phyloP scores from a whole-genome alignment of 1,140 invertebrate genomes.

The Drosophila persimilis region DNA sequence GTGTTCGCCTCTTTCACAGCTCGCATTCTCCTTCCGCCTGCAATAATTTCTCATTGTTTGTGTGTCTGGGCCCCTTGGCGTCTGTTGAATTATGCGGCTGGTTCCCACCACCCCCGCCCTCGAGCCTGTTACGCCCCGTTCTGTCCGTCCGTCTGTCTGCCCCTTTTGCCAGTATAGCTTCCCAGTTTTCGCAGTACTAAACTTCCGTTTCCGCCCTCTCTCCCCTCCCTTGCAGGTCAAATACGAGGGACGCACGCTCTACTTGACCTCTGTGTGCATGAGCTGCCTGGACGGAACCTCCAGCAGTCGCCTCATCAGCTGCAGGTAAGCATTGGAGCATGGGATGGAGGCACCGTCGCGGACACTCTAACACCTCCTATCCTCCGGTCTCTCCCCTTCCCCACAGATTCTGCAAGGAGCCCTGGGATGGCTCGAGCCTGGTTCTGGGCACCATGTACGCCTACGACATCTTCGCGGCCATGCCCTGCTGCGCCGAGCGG shows the following conservation, averaged over 20 bases:
- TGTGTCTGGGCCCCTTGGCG: constrained; percentile 33
- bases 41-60: constrained; percentile 76
- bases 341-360: no score
- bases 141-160: constrained; percentile 31
- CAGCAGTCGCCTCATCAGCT: constrained; percentile 88
- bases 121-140: constrained; percentile 11
- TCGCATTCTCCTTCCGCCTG: constrained; percentile 12
- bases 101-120: constrained; percentile 13
- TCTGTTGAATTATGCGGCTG: constrained; percentile 56
- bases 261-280: constrained; percentile 97
- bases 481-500: constrained; percentile 96
- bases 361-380: neutral
- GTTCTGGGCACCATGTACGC: constrained; percentile 98
- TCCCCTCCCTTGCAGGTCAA: constrained; percentile 88
- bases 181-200: neutral
- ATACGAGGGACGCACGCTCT: constrained; percentile 93
- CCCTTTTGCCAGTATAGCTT: constrained; percentile 30
- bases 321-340: constrained; percentile 83
- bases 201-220: constrained; percentile 9
- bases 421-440: constrained; percentile 96
- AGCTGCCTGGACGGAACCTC: constrained; percentile 92
- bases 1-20: no score
- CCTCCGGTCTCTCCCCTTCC: constrained; percentile 4
- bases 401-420: constrained; percentile 89
- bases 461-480: constrained; percentile 98